phyloP scores from a whole-genome alignment of 2,888 invertebrate species.

The Tigriopus californicus region DNA sequence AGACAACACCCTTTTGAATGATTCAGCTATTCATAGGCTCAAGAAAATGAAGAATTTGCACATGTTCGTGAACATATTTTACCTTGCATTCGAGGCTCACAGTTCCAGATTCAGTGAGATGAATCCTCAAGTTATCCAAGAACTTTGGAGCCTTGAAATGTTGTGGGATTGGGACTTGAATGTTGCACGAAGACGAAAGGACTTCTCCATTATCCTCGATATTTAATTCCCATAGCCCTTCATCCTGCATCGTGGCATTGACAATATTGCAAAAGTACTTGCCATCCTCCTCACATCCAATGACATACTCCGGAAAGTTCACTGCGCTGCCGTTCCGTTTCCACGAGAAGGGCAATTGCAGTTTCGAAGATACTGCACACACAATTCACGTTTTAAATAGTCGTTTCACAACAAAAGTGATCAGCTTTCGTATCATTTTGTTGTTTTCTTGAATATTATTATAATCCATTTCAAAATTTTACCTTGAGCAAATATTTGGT shows the following conservation, averaged over 20 bases:
- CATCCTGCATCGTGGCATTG: constrained; percentile 5
- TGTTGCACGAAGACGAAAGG: constrained; percentile 65
- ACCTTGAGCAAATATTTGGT: constrained; percentile 62
- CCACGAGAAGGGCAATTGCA: too few species aligned
- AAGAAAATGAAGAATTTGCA: too few species aligned
- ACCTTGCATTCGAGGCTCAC: constrained; percentile 74
- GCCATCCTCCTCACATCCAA: not conserved
- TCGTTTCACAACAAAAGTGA: too few species aligned
- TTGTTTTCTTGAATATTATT: too few species aligned
- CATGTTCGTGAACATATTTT: too few species aligned
- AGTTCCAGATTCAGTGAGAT: constrained; percentile 67
- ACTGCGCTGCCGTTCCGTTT: too few species aligned
- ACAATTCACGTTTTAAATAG: too few species aligned
- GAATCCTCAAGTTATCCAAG: constrained; percentile 61
- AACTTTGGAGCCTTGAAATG: constrained; percentile 76
- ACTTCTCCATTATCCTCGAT: constrained; percentile 33
- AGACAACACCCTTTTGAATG: not conserved
- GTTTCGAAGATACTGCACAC: too few species aligned
- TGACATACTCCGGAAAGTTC: too few species aligned
- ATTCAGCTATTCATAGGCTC: too few species aligned
- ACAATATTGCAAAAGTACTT: not conserved
- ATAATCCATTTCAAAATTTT: too few species aligned
- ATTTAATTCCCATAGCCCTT: not conserved
- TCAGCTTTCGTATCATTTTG: too few species aligned
- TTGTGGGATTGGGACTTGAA: constrained; percentile 62